Evolutionary conservation across 1,140 invertebrate genomes (phyloP), one percentile per base, ranked within the genome.

Genomic region (Eueides isabella): DNA sequence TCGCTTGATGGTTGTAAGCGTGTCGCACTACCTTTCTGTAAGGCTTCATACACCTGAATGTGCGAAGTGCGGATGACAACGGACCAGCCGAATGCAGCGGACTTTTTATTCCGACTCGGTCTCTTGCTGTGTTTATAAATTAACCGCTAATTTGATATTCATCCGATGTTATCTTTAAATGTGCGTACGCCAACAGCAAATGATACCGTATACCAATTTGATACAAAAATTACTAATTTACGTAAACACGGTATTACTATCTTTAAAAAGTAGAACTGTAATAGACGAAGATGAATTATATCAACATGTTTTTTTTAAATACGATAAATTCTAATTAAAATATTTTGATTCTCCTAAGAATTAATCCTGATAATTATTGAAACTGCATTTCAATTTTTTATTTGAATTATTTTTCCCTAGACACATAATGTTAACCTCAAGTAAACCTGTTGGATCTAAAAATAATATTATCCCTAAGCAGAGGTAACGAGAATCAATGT

Each of bases 31-130:
- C 90, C 85, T 83, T 79, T 87, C 84, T 78, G 84, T 76, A 76
- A 78, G 76, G 84, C 79, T 83, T 81, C 87, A 84, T 85, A 82
- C 79, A 88, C 77, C 80, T 84, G 81, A 91, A 81, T 90, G 88
- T 75, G 79, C 80, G 79, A 62, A 73, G 63, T 75, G 83, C 86
- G 83, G 88, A 87, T 90, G 85, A 82, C 85, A 85, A 81, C 77
- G 81, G 64, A 75, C 75, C 79, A 77, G 76, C 65, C 77, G 77
- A 75, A 74, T 84, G 83, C 83, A 85, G 78, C 76, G 75, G 68
- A 87, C 82, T 88, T 88, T 86, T 87, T 84, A 89, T 89, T 88
- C 78, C 71, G 69, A 77, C 76, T 77, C 71, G 73, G 77, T 83
- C 79, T 75, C 78, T 67, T 70, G 62, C 75, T 69, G 69, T 89